Evolutionary conservation across 2,888 invertebrate species (phyloP).

Genomic region (Tiliacea aurago): DNA sequence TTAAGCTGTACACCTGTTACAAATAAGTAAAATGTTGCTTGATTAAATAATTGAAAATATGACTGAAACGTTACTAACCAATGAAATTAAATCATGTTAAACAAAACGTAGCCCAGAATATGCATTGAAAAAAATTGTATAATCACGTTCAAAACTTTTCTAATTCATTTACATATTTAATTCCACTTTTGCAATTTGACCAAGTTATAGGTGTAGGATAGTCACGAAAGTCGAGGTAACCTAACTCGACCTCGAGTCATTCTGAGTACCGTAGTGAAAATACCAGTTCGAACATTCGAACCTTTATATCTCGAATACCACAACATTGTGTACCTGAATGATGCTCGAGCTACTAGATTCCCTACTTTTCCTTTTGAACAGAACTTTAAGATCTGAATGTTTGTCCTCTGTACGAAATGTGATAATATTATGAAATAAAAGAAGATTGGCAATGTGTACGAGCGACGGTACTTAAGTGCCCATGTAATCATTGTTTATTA

Average conservation of each 20-base stretch:
- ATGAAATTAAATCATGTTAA: not conserved
- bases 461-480: slow-evolving; percentile 29
- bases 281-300: not conserved
- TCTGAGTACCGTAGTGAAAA: slow-evolving; percentile 1
- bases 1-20: not conserved
- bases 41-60: not conserved
- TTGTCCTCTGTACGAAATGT: slow-evolving; percentile 4
- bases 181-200: slow-evolving; percentile 7
- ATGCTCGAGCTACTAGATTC: not conserved
- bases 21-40: slow-evolving; percentile 1
- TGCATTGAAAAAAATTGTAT: not conserved
- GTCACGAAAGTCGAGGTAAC: slow-evolving; percentile 17
- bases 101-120: not conserved
- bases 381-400: slow-evolving; percentile 12
- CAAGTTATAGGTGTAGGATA: not conserved
- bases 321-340: not conserved
- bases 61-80: not conserved
- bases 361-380: not conserved
- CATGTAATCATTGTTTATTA: slow-evolving; percentile 52
- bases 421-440: slow-evolving; percentile 41
- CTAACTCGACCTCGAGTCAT: not conserved
- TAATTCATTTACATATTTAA: slow-evolving; percentile 11
- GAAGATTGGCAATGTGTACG: slow-evolving; percentile 27
- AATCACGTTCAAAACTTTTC: slow-evolving; percentile 3
- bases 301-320: slow-evolving; percentile 21